phyloP scores from a whole-genome alignment of 2,888 invertebrate genomes.

The Pogonocherus hispidulus region DNA sequence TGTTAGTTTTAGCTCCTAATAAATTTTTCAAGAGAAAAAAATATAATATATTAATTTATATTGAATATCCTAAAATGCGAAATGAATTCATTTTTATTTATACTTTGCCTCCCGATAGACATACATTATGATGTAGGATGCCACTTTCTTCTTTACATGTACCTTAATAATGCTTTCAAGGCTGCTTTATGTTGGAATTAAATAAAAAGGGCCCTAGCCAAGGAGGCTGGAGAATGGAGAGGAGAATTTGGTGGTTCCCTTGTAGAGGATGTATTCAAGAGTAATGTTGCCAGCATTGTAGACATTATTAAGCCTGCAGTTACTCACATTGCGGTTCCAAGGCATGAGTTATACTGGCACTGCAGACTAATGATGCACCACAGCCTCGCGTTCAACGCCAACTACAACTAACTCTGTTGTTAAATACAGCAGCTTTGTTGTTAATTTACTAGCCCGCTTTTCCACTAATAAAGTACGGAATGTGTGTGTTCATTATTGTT shows the following conservation, averaged over 20 bases:
- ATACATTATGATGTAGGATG: no score
- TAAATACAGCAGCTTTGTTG: conserved; percentile 58
- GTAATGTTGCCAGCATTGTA: conserved; percentile 57
- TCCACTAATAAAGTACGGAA: conserved; percentile 50
- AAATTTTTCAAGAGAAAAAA: no score
- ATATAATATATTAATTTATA: no score
- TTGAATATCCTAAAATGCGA: no score
- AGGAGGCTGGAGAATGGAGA: conserved; percentile 40
- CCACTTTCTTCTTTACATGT: not conserved
- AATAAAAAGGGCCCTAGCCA: conserved; percentile 43
- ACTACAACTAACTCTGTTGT: conserved; percentile 60
- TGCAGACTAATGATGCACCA: conserved; percentile 65
- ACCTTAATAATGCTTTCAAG: not conserved
- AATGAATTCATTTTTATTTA: no score
- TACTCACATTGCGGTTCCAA: conserved; percentile 66
- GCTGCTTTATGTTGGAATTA: conserved; percentile 22
- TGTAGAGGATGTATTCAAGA: conserved; percentile 43
- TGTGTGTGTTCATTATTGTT: conserved; percentile 37
- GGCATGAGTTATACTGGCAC: conserved; percentile 63
- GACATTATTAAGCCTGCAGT: conserved; percentile 67
- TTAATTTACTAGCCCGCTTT: conserved; percentile 55
- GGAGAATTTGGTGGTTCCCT: conserved; percentile 45
- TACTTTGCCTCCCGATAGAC: no score
- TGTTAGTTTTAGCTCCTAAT: no score
- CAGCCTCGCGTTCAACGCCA: conserved; percentile 58